Base-by-base conservation (phyloP, 2,888 invertebrate species). In the Oscheius sp. region DNA sequence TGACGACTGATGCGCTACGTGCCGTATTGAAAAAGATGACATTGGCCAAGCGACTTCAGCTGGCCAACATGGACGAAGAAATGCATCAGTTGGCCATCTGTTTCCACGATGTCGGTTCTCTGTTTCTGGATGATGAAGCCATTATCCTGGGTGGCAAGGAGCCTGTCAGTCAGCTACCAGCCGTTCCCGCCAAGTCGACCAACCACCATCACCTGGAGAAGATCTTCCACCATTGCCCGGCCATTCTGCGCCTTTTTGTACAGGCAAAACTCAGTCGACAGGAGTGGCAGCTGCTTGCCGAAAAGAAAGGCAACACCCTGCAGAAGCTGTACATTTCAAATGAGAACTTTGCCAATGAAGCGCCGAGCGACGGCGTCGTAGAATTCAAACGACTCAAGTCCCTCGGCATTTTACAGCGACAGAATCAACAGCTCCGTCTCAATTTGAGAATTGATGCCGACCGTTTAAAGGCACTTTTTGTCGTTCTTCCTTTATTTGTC, bases 1-100 rank as follows among this genome's bases (percentile, higher is more conserved):
- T 52, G 66, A 49, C 66, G 46, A 25, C 45, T 23, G 64, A 64
- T 49, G 52, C 29, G 2, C 52, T 66, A 1, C 66, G 23, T n/a
- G 9, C 52, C 23, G 29, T 66, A 3, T 7, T 66, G 29, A 27
- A n/a, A 6, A 13, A 49, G 16, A 2, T 66, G 52, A 7, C 27
- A n/a, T 21, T 66, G 12, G 9, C 13, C 13, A 27, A 52, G 35
- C 49, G 66, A n/a, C 35, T 66, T 2, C 27, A 66, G 9, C 1
- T 66, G 52, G 49, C 66, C n/a, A 7, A 16, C 5, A 13, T 66
- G 52, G 66, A 66, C 27, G n/a, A 16, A 9, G 66, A 66, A 27
- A 25, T 66, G 27, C 27, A 12, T 29, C 16, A 29, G 2, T 16
- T 49, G 7, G 66, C 49, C 7, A 23, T 12, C 16, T 16, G 18